Evolutionary conservation across 2,113 vertebrate species (phyloP).

Genomic region (Calonectris borealis): DNA sequence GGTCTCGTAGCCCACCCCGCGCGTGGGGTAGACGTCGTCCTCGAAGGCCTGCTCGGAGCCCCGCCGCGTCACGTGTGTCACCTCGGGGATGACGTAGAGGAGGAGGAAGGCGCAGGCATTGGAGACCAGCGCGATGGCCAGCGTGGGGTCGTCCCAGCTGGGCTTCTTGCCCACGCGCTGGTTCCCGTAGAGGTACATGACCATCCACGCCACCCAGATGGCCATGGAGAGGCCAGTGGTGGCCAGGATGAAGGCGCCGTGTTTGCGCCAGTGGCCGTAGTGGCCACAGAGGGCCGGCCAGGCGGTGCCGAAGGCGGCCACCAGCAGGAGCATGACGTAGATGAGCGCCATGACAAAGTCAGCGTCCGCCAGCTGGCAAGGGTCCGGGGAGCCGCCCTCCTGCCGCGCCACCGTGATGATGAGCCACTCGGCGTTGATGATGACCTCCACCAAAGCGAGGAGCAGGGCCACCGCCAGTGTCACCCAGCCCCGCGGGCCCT

Average conservation of each 20-base stretch:
- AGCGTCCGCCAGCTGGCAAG: constrained; percentile 81
- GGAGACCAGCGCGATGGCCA: constrained; percentile 88
- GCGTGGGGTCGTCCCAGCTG: constrained; percentile 88
- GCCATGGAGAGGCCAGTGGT: constrained; percentile 75
- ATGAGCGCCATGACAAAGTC: constrained; percentile 94
- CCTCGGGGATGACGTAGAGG: constrained; percentile 84
- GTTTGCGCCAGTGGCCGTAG: constrained; percentile 81
- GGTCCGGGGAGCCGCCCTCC: neutral
- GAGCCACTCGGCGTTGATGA: constrained; percentile 95
- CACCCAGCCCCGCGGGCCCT: constrained; percentile 75
- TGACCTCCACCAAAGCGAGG: constrained; percentile 86
- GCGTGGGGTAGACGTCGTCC: constrained; percentile 76
- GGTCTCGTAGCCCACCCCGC: constrained; percentile 88
- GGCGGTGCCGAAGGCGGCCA: constrained; percentile 68
- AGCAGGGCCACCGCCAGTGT: constrained; percentile 76
- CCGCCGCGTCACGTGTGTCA: constrained; percentile 76
- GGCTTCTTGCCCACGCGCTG: neutral
- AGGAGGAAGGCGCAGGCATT: constrained; percentile 87
- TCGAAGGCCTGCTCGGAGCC: constrained; percentile 65
- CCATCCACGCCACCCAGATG: constrained; percentile 91
- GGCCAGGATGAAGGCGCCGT: constrained; percentile 77
- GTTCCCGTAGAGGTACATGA: constrained; percentile 92
- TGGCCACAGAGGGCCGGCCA: constrained; percentile 76
- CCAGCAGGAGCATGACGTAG: constrained; percentile 89
- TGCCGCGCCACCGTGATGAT: constrained; percentile 85